Conservation (phyloP, 2,888 invertebrate species). For the Pammene aurita region DNA sequence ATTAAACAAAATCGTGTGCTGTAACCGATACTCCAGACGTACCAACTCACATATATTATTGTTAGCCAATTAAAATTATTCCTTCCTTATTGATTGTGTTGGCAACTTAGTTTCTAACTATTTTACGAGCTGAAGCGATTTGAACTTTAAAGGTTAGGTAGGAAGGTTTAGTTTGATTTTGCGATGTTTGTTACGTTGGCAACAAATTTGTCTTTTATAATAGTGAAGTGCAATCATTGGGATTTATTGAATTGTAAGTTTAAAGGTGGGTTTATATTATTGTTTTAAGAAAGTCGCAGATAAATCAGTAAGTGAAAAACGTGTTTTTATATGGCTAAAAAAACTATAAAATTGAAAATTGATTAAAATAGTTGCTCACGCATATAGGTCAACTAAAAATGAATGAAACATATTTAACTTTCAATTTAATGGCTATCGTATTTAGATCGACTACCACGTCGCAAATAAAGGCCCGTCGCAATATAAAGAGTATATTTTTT, state of each 20-base stretch:
- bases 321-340: neutral
- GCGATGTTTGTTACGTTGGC: conserved; percentile 9
- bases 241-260: conserved; percentile 39
- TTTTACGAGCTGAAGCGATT: conserved; percentile 10
- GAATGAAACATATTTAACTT: too few relatives aligned
- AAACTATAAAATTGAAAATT: neutral
- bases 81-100: conserved; percentile 58
- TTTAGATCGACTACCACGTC: too few relatives aligned
- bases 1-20: conserved; percentile 43
- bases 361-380: too few relatives aligned
- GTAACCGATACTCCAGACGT: conserved; percentile 67
- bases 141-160: neutral
- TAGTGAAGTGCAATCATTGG: conserved; percentile 36
- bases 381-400: too few relatives aligned
- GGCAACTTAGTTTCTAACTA: conserved; percentile 37
- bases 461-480: too few relatives aligned
- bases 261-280: conserved; percentile 26
- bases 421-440: too few relatives aligned
- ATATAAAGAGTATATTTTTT: too few relatives aligned
- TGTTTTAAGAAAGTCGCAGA: conserved; percentile 10
- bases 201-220: conserved; percentile 36
- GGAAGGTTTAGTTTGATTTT: neutral
- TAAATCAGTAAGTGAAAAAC: neutral
- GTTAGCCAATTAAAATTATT: conserved; percentile 79
- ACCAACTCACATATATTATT: conserved; percentile 75